These are phyloP conservation scores for Abramis brama DNA, from an alignment of 2,113 vertebrate species.

Conservation along the genomic window DNA sequence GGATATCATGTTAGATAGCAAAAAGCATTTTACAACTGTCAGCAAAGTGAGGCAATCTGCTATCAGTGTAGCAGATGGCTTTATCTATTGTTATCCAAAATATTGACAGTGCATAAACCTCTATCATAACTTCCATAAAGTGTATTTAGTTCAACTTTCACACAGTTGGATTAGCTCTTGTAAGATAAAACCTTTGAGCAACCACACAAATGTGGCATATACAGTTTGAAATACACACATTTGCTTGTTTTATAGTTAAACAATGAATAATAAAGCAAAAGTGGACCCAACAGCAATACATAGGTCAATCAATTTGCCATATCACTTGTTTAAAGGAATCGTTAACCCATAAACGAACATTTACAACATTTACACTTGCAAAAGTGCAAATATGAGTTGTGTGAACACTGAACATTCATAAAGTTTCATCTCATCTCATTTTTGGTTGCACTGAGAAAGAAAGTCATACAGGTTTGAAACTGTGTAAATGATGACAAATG, in stretches of 20 bases:
- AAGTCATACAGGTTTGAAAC: not conserved
- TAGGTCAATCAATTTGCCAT: not conserved
- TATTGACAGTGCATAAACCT: not conserved
- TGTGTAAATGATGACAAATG: not conserved
- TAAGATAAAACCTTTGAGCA: not conserved
- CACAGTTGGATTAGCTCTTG: not conserved
- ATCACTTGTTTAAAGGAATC: not conserved
- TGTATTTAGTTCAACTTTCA: not conserved
- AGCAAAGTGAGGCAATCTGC: not conserved
- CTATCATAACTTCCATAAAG: not conserved
- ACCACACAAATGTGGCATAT: not conserved
- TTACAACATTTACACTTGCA: not conserved
- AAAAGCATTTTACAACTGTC: not conserved
- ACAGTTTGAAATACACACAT: not conserved
- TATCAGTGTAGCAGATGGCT: constrained; percentile 6
- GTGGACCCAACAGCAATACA: not conserved
- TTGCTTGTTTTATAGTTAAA: not conserved
- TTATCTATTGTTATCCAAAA: not conserved
- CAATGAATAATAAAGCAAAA: not conserved
- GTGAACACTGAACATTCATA: not conserved
- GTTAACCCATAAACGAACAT: not conserved
- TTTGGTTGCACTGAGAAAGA: not conserved
- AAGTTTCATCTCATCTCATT: not conserved
- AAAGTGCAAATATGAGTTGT: not conserved
- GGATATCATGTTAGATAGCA: not conserved